phyloP scores from a whole-genome alignment of 2,888 invertebrate genomes.

The Macrophya annulata region DNA sequence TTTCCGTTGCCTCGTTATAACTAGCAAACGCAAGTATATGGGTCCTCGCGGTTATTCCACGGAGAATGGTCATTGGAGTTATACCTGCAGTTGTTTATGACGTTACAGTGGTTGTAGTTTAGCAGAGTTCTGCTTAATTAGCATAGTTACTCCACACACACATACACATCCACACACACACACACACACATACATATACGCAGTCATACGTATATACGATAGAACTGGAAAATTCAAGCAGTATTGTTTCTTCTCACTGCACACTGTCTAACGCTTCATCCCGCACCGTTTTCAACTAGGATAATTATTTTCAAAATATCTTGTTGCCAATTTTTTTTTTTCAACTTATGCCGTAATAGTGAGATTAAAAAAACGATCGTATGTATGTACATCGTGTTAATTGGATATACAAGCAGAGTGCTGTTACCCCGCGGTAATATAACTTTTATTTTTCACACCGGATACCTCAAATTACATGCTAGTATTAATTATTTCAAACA shows the following conservation, averaged over 20 bases:
- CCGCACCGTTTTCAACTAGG: not conserved
- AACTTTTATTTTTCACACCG: not conserved
- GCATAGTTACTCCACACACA: constrained; percentile 58
- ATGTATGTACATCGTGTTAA: not conserved
- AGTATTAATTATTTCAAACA: not conserved
- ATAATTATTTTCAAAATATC: constrained; percentile 18
- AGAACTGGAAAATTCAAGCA: constrained; percentile 1
- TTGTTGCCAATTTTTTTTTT: not conserved
- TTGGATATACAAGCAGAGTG: not conserved
- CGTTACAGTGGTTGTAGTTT: constrained; percentile 42
- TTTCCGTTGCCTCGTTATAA: constrained; percentile 30
- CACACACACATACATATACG: not conserved
- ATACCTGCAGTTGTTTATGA: constrained; percentile 40
- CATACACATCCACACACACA: constrained; percentile 45
- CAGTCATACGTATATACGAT: not conserved
- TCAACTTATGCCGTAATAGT: not conserved
- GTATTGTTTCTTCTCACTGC: constrained; percentile 22
- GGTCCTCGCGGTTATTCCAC: constrained; percentile 11
- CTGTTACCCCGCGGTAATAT: not conserved
- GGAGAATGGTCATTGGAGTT: constrained; percentile 41
- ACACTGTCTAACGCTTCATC: not conserved
- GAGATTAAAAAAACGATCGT: not conserved
- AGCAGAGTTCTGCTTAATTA: constrained; percentile 59
- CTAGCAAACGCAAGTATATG: constrained; percentile 32
- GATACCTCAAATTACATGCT: not conserved